Base-by-base conservation (phyloP, 92 coral and sea anemone genomes). In the Heliopora coerulea region DNA sequence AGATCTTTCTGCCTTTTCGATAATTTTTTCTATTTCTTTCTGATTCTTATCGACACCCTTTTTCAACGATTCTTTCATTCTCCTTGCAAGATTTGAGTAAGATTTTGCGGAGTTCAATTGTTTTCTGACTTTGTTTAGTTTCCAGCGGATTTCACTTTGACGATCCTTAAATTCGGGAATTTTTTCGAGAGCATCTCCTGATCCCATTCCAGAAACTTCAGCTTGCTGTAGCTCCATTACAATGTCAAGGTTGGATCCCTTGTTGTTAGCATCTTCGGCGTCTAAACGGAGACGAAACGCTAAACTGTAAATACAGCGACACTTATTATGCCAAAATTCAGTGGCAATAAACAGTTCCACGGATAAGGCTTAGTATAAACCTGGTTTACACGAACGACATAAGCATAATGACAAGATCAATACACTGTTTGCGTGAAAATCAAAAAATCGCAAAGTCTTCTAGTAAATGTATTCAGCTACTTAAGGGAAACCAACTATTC, bases 81-180 rank as follows among this genome's bases (percentile, higher is more conserved):
- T 85, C 23, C 87, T 81, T 0, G 97, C 97, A 14, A 89, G 81
- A 29, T 79, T 59, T 0, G 90, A 89, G 42, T 87, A 91, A 18
- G 88, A 84, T n/a, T 89, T 91, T 18, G 97, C 97, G 18, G 86
- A 60, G 59, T 78, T 85, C 49, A 91, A 82, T 48, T 87, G 88
- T 84, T 72, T 85, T 60, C 97, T 59, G 3, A 96, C 97, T 67
- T 76, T 80, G 85, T 91, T 91, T 26, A 91, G 54, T 54, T 86
- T 91, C 97, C 96, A 91, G 48, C 88, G 90, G 8, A 87, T 65
- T 63, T 89, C 89, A 10, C 82, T 91, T n/a, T 84, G 57, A 42
- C 74, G 80, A 12, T 89, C 28, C 24, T 75, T 76, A 49, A 91
- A 91, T 52, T 79, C 74, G 2, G 86, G 89, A 25, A 83, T 75